phyloP scores from a whole-genome alignment of 2,113 vertebrate species.

The Mastomys natalensis region DNA sequence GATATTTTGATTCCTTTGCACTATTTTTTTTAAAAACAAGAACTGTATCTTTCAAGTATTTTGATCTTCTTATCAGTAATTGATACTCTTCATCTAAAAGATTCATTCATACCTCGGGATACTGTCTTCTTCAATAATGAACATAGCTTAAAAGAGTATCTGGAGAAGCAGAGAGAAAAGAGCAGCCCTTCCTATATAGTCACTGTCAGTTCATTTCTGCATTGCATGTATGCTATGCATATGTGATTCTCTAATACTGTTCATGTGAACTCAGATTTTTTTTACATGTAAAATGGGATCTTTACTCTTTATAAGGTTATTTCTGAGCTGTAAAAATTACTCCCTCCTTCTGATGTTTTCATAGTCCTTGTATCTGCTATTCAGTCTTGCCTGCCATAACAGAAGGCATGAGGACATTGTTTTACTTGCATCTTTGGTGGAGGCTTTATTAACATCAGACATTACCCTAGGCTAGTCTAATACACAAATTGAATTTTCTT shows the following conservation, averaged over 20 bases:
- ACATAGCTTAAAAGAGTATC: not conserved
- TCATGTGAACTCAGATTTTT: slow-evolving; percentile 4
- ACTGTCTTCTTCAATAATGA: not conserved
- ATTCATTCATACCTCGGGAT: not conserved
- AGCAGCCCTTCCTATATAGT: not conserved
- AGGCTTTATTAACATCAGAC: not conserved
- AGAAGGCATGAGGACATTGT: not conserved
- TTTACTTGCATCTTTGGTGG: not conserved
- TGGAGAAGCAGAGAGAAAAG: not conserved
- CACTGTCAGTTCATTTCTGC: not conserved
- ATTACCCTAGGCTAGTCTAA: not conserved
- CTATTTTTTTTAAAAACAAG: not conserved
- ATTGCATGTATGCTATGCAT: not conserved
- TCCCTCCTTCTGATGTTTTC: slow-evolving; percentile 3
- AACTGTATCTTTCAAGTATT: not conserved
- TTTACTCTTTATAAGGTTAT: slow-evolving; percentile 21
- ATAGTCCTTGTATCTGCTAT: not conserved
- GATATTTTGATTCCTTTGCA: not conserved
- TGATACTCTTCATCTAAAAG: not conserved
- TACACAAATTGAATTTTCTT: not conserved
- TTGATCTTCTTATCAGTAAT: not conserved
- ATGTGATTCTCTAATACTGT: slow-evolving; percentile 23
- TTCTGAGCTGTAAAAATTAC: slow-evolving; percentile 33
- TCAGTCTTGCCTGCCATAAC: not conserved
- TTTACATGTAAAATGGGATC: not conserved